Base-by-base conservation (phyloP, 2,797 vertebrate species). In the Malurus splendens region DNA sequence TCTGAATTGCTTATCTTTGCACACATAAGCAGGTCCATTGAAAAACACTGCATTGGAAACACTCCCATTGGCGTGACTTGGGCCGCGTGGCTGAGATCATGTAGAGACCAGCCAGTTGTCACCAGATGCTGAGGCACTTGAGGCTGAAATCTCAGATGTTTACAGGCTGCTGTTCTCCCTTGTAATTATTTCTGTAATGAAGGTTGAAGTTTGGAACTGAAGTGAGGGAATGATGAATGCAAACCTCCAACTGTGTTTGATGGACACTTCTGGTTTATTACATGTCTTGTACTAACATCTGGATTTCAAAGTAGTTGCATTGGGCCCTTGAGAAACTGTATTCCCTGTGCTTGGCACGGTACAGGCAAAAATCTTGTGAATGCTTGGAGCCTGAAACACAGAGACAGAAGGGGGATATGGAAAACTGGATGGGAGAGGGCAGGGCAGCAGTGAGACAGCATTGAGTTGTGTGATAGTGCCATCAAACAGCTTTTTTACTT, bases 401-500 rank as follows among this genome's bases (percentile, higher is more conserved):
- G 68, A 41, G 68, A 10, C 36, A 55, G 47, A 60, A 75, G 18
- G 6, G 51, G 18, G 11, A 33, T 85, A 36, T 17, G 33, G 45
- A 74, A 70, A 68, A 45, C 19, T n/a, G 41, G 20, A 18, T 73
- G n/a, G 47, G 44, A 76, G 48, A 52, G 48, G 15, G 18, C 28
- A 62, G 30, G 67, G 36, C 62, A 93, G 59, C 57, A 64, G 2
- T 50, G 61, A 64, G 61, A 38, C 27, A 36, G 3, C 2, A 2
- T n/a, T n/a, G 14, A 3, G 1, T 52, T 2, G 2, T 1, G 1
- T 54, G 32, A 11, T 38, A 28, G 8, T 65, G 55, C 42, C n/a
- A 24, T 60, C 36, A 10, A 71, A 61, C 22, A 68, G 24, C 24
- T 51, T 89, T 60, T 77, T 72, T 30, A 50, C 36, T 81, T n/a